Evolutionary conservation across 2,888 invertebrate species (phyloP), one percentile per base, ranked within the genome.

Genomic region (Dryomyza anilis): DNA sequence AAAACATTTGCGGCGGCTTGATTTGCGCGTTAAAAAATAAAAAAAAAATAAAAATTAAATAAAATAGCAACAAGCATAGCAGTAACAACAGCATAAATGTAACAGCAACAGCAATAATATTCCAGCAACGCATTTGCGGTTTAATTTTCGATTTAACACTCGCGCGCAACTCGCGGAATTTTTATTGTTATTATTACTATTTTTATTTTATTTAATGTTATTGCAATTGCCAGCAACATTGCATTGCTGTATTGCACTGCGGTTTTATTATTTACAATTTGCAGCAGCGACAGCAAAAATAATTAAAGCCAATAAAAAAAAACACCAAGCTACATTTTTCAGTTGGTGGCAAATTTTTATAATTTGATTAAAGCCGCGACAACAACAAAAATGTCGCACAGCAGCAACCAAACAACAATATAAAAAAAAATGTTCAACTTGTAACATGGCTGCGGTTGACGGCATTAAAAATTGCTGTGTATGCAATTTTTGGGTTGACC

Each of bases 241-340:
- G n/a, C n/a, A n/a, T n/a, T n/a, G n/a, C n/a, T n/a, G n/a, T 43
- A 23, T 58, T 69, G 60, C 69, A 71, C 69, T 78, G 81, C 71
- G 79, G 79, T 78, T 81, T 81, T 77, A 78, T 79, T 78, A 78
- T 81, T 81, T 81, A 79, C 80, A 81, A 70, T 68, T 69, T 23
- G 39, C 39, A 52, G 43, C 53, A 61, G 43, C 61, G 30, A 33
- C 29, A 14, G 5, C 55, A 21, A 46, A 30, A 52, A 61, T 61
- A 61, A 61, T 61, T 52, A 29, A 33, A 61, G 61, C 61, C 53
- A 61, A 61, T 61, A 61, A 61, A 61, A 61, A 45, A 48, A 52
- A 52, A 27, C 21, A 43, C 53, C 33, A n/a, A n/a, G n/a, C n/a
- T n/a, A n/a, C n/a, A n/a, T n/a, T n/a, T n/a, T n/a, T n/a, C n/a